These are phyloP conservation scores for Procambarus virginalis DNA, from an alignment of 1,140 invertebrate genomes.

Conservation along the genomic window DNA sequence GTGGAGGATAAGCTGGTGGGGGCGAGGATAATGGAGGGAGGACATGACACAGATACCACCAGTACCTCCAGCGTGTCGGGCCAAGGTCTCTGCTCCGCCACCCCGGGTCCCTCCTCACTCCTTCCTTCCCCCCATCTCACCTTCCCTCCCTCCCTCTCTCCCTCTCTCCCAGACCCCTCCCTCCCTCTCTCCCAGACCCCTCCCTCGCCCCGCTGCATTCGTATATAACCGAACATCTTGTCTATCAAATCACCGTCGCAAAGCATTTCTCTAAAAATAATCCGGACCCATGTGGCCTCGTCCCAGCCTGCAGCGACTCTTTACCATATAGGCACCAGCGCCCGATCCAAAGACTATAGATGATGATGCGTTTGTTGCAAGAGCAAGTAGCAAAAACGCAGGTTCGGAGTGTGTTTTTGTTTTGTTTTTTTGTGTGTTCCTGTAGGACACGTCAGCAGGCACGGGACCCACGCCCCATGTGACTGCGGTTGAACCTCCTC, in stretches of 20 bases:
- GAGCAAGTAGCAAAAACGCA: no score
- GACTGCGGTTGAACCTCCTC: no score
- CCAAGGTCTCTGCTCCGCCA: constrained; percentile 39
- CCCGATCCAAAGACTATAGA: no score
- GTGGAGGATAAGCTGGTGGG: background rate
- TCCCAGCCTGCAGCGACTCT: no score
- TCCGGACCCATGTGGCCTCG: no score
- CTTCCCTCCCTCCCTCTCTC: background rate
- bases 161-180: background rate
- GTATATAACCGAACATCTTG: background rate
- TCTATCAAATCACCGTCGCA: background rate
- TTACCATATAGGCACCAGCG: no score
- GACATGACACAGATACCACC: constrained; percentile 55
- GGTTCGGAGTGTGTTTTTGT: no score
- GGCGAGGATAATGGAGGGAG: background rate
- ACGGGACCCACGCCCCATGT: no score
- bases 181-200: background rate
- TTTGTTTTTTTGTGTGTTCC: no score
- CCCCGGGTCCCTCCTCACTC: background rate
- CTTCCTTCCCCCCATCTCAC: background rate
- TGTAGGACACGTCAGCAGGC: no score
- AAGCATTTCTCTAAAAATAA: no score
- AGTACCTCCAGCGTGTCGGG: constrained; percentile 22
- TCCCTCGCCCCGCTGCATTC: background rate
- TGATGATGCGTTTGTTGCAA: no score